These are phyloP conservation scores for Asobara japonica DNA, from an alignment of 1,140 invertebrate species.

Conservation along the genomic window DNA sequence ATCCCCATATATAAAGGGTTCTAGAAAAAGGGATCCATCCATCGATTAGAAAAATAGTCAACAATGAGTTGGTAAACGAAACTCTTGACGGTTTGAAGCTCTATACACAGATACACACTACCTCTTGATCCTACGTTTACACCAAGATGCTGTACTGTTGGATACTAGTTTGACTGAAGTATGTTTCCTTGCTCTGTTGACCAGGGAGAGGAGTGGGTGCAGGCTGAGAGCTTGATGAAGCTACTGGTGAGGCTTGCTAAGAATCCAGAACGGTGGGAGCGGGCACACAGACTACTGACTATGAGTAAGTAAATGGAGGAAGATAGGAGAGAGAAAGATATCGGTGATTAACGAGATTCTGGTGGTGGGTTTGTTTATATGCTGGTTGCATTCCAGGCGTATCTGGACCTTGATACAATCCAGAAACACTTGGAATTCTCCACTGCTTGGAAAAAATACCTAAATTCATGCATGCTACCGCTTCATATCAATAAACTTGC, in stretches of 20 bases:
- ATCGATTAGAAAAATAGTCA: too few species aligned
- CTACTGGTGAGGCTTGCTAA: conserved; percentile 48
- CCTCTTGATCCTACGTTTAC: not conserved
- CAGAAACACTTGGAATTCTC: not conserved
- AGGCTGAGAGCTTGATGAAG: conserved; percentile 52
- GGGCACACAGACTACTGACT: conserved; percentile 47
- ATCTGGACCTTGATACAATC: not conserved
- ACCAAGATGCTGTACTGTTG: conserved; percentile 6
- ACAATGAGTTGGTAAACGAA: too few species aligned
- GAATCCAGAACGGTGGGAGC: conserved; percentile 48
- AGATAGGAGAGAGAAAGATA: too few species aligned
- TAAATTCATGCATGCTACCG: too few species aligned
- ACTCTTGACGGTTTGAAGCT: not conserved
- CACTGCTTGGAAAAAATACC: not conserved
- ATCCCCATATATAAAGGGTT: too few species aligned
- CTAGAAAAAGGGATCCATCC: too few species aligned
- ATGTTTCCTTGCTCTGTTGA: conserved; percentile 27
- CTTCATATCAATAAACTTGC: too few species aligned
- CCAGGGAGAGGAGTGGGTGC: conserved; percentile 47
- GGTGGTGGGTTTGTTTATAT: not conserved
- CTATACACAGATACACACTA: not conserved
- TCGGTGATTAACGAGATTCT: not conserved
- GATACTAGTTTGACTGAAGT: conserved; percentile 18
- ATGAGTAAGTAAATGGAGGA: conserved; percentile 47
- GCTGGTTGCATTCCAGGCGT: not conserved